Evolutionary conservation across 2,113 vertebrate species (phyloP).

Genomic region (Menidia beryllina): DNA sequence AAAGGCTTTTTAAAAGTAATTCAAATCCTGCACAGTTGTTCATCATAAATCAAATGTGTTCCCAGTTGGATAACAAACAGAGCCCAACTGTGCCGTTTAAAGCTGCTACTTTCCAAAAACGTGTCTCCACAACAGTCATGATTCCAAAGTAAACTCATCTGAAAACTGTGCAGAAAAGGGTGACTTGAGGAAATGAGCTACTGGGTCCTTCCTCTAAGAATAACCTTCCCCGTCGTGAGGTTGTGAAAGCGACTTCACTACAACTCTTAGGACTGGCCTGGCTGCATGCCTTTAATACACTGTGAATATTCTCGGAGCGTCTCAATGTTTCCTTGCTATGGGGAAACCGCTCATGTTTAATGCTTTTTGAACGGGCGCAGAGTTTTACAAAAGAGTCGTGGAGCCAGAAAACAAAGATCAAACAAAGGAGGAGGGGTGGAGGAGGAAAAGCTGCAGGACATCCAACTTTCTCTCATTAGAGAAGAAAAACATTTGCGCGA

Average conservation of each 20-base stretch:
- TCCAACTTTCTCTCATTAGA: constrained; percentile 45
- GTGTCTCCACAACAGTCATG: constrained; percentile 11
- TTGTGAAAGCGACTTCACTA: constrained; percentile 48
- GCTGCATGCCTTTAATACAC: constrained; percentile 45
- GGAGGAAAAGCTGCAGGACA: constrained; percentile 73
- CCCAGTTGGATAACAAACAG: constrained; percentile 24
- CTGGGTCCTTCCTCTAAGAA: not conserved
- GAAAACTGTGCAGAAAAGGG: constrained; percentile 16
- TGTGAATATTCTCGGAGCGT: constrained; percentile 55
- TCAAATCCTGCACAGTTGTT: not conserved
- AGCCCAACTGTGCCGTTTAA: constrained; percentile 9
- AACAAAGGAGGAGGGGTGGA: constrained; percentile 54
- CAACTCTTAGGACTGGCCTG: constrained; percentile 27
- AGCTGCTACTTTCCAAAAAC: constrained; percentile 23
- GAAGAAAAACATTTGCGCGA: constrained; percentile 64
- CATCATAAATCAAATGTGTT: not conserved
- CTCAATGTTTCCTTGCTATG: constrained; percentile 57
- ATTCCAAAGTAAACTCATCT: constrained; percentile 43
- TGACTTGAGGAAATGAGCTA: constrained; percentile 19
- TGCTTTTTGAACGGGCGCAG: constrained; percentile 69
- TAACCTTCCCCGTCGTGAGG: not conserved
- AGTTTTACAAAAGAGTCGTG: constrained; percentile 60
- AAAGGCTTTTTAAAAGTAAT: not conserved
- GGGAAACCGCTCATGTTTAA: constrained; percentile 74
- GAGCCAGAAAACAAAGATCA: constrained; percentile 72